These are phyloP conservation scores for Theretra japonica DNA, from an alignment of 2,888 invertebrate genomes.

Conservation along the genomic window DNA sequence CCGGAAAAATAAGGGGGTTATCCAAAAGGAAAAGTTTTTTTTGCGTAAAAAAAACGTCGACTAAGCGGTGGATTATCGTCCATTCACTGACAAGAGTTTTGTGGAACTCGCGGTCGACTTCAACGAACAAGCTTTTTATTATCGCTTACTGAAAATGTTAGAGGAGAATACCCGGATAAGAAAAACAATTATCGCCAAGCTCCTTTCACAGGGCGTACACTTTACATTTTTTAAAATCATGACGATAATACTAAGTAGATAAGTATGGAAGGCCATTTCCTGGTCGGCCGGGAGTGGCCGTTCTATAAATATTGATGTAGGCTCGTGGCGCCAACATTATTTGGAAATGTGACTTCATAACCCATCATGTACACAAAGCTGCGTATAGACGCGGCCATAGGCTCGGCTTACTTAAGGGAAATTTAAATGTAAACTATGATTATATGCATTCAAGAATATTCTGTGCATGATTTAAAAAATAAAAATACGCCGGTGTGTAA, in stretches of 20 bases:
- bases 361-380: slow-evolving; percentile 3
- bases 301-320: slow-evolving; percentile 44
- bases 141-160: slow-evolving; percentile 59
- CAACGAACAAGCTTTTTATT: slow-evolving; percentile 69
- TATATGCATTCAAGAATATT: slow-evolving; percentile 13
- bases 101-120: slow-evolving; percentile 66
- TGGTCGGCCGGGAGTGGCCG: slow-evolving; percentile 40
- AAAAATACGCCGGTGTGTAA: not conserved
- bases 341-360: slow-evolving; percentile 28
- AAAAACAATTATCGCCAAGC: slow-evolving; percentile 60
- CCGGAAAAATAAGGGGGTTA: slow-evolving; percentile 75
- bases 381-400: not conserved
- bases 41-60: slow-evolving; percentile 70
- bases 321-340: slow-evolving; percentile 35
- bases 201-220: slow-evolving; percentile 46
- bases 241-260: slow-evolving; percentile 52
- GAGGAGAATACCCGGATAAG: slow-evolving; percentile 54
- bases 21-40: slow-evolving; percentile 78
- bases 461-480: slow-evolving; percentile 10
- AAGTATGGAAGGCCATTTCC: slow-evolving; percentile 38
- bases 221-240: slow-evolving; percentile 42
- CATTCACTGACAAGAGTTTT: slow-evolving; percentile 77
- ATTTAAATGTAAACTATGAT: slow-evolving; percentile 24
- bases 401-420: not conserved
- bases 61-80: slow-evolving; percentile 78